Base-by-base conservation (phyloP, 2,797 vertebrate species). In the Agapornis canus region DNA sequence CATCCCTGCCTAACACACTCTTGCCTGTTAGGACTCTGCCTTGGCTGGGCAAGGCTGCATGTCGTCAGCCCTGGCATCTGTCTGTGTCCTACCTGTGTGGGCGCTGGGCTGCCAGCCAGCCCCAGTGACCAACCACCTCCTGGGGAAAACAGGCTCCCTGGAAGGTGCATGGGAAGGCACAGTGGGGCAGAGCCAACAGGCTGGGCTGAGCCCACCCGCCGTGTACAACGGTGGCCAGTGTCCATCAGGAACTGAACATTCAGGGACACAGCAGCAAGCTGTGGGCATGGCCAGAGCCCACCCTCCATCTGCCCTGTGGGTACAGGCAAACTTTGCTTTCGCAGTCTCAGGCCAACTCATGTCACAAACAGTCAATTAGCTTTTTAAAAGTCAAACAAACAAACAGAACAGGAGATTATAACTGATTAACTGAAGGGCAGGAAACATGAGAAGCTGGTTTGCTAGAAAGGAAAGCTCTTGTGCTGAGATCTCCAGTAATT, bases 401-500 rank as follows among this genome's bases (percentile, higher is more conserved):
- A 91, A 92, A 61, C 8, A 56, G 86, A 77, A 35, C 42, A 13
- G 69, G 86, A 93, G 87, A 83, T 81, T 63, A 78, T 77, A 82
- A 69, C 65, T 84, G 92, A 93, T 95, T 94, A 92, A 78, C 49
- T 64, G 65, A 66, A 88, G 84, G 92, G 72, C 43, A 78, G 76
- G 92, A 87, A 96, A 93, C 76, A 79, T 9, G 63, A 95, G 92
- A 94, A 79, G 72, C 54, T 90, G 91, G 54, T 86, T 95, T 93
- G 84, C 84, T 96, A 92, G 95, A 94, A 95, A 92, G 89, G 72
- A 92, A 86, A 90, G 54, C 79, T 70, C 90, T 91, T 88, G 79
- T 69, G 72, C 79, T 43, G 91, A 93, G 54, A 73, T 83, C 84
- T 78, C 91, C 57, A 60, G 59, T 66, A 95, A 96, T 96, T 88